Evolutionary conservation across 2,113 vertebrate species (phyloP).

Genomic region (Etia nguti): DNA sequence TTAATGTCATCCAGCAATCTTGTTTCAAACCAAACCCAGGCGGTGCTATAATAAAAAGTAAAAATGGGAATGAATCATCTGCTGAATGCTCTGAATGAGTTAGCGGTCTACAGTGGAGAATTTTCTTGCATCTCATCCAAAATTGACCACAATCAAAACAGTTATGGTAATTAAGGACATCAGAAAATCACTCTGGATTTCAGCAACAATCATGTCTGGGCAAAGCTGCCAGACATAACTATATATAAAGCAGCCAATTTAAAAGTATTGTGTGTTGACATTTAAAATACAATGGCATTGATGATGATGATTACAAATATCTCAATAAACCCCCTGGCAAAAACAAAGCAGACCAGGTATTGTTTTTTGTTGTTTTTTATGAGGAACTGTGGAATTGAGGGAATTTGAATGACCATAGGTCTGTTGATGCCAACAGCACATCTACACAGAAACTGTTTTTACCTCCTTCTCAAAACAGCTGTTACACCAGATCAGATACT

Average conservation of each 20-base stretch:
- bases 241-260: background rate
- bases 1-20: background rate
- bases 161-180: background rate
- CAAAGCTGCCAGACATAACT: background rate
- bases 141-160: background rate
- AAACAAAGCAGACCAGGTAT: background rate
- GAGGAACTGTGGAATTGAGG: background rate
- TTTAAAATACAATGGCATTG: background rate
- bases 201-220: background rate
- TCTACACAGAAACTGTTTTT: background rate
- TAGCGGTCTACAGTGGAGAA: background rate
- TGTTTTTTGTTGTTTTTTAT: background rate
- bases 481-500: background rate
- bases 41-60: background rate
- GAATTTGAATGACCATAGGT: background rate
- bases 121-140: background rate
- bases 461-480: background rate
- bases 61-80: background rate
- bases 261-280: background rate
- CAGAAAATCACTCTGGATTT: background rate
- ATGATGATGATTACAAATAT: background rate
- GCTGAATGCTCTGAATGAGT: background rate
- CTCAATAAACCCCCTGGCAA: background rate
- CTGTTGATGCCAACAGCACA: fast-evolving
- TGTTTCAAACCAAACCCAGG: background rate